phyloP scores from a whole-genome alignment of 1,140 invertebrate species.

The Scaptomyza pallida region DNA sequence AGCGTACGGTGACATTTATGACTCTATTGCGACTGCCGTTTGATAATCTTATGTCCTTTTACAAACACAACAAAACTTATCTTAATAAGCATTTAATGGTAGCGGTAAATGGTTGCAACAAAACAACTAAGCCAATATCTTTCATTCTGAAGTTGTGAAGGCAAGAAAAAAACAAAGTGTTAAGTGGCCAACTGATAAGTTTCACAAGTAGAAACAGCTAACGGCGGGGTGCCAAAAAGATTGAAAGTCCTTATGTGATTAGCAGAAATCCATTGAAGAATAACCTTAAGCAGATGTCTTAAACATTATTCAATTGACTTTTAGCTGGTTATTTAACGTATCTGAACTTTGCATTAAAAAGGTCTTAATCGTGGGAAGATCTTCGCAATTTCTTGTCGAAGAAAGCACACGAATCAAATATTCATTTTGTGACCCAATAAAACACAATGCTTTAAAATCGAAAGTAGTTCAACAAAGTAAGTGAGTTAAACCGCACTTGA shows the following conservation, averaged over 20 bases:
- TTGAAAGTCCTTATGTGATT: neutral
- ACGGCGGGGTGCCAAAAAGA: slow-evolving; percentile 2
- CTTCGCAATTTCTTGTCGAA: slow-evolving; percentile 15
- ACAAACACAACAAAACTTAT: slow-evolving; percentile 40
- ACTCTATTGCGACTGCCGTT: slow-evolving; percentile 67
- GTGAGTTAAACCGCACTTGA: slow-evolving; percentile 53
- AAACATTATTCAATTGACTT: no score
- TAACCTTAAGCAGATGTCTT: no score
- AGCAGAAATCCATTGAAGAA: slow-evolving; percentile 5
- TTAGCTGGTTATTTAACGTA: no score
- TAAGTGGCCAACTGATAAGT: slow-evolving; percentile 24
- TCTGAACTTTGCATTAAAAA: no score
- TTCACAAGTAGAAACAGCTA: neutral
- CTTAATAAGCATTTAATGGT: slow-evolving; percentile 78
- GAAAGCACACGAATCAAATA: slow-evolving; percentile 39
- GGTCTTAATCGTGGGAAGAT: slow-evolving; percentile 16
- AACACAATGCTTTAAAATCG: slow-evolving; percentile 62
- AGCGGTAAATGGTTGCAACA: slow-evolving; percentile 66
- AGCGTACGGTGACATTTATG: slow-evolving; percentile 69
- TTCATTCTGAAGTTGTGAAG: no score
- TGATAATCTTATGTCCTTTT: slow-evolving; percentile 52
- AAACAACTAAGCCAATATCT: slow-evolving; percentile 33
- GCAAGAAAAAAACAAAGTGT: slow-evolving; percentile 42
- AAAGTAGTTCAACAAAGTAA: slow-evolving; percentile 60
- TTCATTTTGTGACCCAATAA: slow-evolving; percentile 63